Base-by-base conservation (phyloP, 2,888 invertebrate species). In the Asteroscopus sphinx region DNA sequence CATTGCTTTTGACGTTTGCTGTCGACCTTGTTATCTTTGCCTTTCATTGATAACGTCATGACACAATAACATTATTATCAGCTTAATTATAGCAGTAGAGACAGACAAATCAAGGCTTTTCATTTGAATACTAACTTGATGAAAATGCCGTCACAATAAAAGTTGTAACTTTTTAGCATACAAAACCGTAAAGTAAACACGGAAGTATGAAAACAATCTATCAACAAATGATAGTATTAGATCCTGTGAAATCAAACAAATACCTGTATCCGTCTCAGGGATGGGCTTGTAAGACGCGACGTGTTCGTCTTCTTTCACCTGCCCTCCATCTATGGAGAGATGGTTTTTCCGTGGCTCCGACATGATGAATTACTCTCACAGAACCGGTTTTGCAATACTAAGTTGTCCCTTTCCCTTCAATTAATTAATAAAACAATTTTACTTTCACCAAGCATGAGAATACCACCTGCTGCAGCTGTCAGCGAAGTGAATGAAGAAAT, bases 181-280 rank as follows among this genome's bases (percentile, higher is more conserved):
- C 13, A 35, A 33, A 7, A 4, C 9, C 13, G 3, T 30, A 12
- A 9, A 17, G 11, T 13, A 36, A 0, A 37, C 2, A 11, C 8
- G 7, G 7, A 26, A 9, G 21, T 3, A 30, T 25, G 21, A 17
- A 32, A 32, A 21, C 6, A 0, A 26, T n/a, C 2, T 12, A 47
- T 26, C 0, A 17, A 17, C 4, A 37, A 49, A 17, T 21, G 13
- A 1, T 15, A 42, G 6, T 26, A 25, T 28, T 5, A 3, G 15
- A 28, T n/a, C 30, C 32, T 9, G n/a, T 30, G 30, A 6, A 36
- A 39, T 13, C 16, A 54, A 49, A 7, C 42, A 71, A 68, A 86
- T 89, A 94, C 95, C 95, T 90, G 94, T 88, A 83, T 95, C 95
- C 71, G 92, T 83, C 76, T 96, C 96, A 61, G 95, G 94, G 73